Evolutionary conservation across 2,113 vertebrate genomes (phyloP).

Genomic region (Lepidothrix coronata): DNA sequence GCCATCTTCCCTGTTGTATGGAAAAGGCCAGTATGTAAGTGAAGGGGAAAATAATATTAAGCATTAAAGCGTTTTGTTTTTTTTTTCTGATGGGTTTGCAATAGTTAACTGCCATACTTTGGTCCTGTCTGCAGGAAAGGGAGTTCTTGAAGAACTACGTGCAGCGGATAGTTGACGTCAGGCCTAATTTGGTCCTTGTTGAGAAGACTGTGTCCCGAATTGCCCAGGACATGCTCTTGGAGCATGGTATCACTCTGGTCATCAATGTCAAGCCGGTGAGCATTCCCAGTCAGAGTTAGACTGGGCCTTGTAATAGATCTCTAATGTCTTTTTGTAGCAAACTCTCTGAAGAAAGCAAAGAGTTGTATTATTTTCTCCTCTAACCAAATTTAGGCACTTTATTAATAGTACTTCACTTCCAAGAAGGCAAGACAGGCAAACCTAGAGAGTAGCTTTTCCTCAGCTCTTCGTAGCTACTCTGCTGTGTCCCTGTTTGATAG

Average conservation of each 20-base stretch:
- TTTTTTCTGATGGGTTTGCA: neutral
- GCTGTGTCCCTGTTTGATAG: neutral
- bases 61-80: neutral
- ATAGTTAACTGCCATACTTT: neutral
- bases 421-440: neutral
- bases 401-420: neutral
- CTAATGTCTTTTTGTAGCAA: neutral
- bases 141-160: conserved; percentile 99
- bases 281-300: neutral
- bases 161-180: conserved; percentile 93
- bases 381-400: neutral
- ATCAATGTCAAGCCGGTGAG: conserved; percentile 97
- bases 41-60: neutral
- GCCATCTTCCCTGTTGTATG: neutral
- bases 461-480: neutral
- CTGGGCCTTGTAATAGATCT: neutral
- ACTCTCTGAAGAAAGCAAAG: neutral
- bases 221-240: conserved; percentile 96
- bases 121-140: conserved; percentile 80
- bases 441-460: neutral
- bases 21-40: neutral
- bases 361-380: neutral
- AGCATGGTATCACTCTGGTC: conserved; percentile 94
- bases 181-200: conserved; percentile 93
- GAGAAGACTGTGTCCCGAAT: conserved; percentile 98